phyloP scores from a whole-genome alignment of 2,797 vertebrate species.

The Sternarchorhynchus goeldii region DNA sequence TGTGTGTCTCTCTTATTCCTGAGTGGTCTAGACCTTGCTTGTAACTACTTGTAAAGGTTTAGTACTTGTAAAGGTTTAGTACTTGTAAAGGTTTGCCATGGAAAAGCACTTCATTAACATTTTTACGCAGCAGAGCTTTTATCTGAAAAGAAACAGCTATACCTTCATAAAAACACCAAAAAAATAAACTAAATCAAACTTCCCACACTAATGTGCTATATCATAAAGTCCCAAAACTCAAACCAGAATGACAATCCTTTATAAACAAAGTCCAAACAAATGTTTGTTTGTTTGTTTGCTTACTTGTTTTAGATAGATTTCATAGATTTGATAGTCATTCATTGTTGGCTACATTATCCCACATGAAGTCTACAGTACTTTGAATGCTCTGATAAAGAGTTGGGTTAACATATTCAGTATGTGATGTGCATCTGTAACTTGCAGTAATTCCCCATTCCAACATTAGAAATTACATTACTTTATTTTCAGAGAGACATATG shows the following conservation, averaged over 20 bases:
- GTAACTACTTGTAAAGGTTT: conserved; percentile 43
- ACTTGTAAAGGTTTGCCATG: conserved; percentile 34
- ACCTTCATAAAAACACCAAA: too few species aligned
- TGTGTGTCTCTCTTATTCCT: conserved; percentile 30
- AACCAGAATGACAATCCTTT: too few species aligned
- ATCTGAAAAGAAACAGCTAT: conserved; percentile 7
- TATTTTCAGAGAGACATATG: conserved; percentile 22
- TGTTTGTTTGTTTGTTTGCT: too few species aligned
- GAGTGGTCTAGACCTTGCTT: conserved; percentile 38
- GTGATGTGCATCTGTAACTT: too few species aligned
- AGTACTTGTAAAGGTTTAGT: too few species aligned
- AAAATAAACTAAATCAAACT: too few species aligned
- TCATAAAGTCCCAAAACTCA: too few species aligned
- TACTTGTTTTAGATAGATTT: too few species aligned
- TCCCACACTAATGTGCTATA: too few species aligned
- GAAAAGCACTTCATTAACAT: conserved; percentile 35
- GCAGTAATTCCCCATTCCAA: too few species aligned
- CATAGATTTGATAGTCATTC: background rate
- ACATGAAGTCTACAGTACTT: background rate
- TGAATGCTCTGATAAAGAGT: background rate
- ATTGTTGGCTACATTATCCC: background rate
- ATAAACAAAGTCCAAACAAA: too few species aligned
- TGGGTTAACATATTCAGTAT: background rate
- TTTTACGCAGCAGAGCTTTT: conserved; percentile 30
- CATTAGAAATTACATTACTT: too few species aligned